Conservation (phyloP, 2,888 invertebrate species). For the Sinelater perroti region DNA sequence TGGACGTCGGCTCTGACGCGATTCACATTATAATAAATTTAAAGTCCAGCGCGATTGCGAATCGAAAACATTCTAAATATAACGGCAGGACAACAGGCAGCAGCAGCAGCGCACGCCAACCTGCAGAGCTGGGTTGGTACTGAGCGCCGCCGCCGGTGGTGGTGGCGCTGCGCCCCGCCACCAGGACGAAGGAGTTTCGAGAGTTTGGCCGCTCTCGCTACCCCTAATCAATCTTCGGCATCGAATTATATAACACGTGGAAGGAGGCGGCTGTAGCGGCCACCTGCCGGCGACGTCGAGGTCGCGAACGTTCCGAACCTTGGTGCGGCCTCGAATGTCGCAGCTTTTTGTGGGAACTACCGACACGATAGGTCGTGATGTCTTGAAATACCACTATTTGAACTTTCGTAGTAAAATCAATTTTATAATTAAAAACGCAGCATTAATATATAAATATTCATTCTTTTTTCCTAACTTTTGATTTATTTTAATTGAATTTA, state of each 20-base stretch:
- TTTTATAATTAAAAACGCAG: too few relatives aligned
- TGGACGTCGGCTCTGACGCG: constrained; percentile 33
- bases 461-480: too few relatives aligned
- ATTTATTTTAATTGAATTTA: too few relatives aligned
- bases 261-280: neutral
- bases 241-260: constrained; percentile 9
- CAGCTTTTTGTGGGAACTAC: too few relatives aligned
- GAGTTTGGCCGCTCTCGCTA: constrained; percentile 55
- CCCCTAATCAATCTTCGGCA: constrained; percentile 26
- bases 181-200: constrained; percentile 65
- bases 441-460: too few relatives aligned
- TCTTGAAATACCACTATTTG: too few relatives aligned
- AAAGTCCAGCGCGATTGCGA: constrained; percentile 34
- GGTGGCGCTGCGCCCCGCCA: constrained; percentile 56
- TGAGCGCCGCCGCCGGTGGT: constrained; percentile 50
- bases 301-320: too few relatives aligned
- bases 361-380: too few relatives aligned
- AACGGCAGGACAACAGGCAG: constrained; percentile 41
- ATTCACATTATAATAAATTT: constrained; percentile 43
- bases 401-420: too few relatives aligned
- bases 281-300: too few relatives aligned
- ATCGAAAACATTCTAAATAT: constrained; percentile 43
- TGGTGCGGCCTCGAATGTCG: too few relatives aligned
- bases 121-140: constrained; percentile 53
- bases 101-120: constrained; percentile 47